Conservation (phyloP, 1,140 invertebrate genomes). For the Grapholita molesta region DNA sequence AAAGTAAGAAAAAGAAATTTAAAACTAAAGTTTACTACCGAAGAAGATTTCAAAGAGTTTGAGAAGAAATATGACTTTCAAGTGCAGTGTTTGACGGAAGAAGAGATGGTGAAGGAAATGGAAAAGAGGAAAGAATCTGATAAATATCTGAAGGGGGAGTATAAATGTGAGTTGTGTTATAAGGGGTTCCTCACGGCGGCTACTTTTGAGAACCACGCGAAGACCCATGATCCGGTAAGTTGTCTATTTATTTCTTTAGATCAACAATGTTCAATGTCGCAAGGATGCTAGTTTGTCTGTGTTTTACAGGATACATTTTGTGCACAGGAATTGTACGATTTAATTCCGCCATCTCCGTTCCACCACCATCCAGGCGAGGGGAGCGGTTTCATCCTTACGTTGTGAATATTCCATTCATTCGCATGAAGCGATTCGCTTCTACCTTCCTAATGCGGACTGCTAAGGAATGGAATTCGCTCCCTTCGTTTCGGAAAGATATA, state of each 20-base stretch:
- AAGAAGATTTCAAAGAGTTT: neutral
- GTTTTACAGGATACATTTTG: too few species aligned
- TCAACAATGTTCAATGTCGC: neutral
- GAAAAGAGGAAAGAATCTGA: neutral
- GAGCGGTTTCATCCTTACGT: too few species aligned
- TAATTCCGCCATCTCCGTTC: too few species aligned
- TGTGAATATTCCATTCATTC: too few species aligned
- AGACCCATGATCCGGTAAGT: slow-evolving; percentile 4
- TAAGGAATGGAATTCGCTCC: too few species aligned
- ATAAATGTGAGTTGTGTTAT: slow-evolving; percentile 7
- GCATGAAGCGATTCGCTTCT: too few species aligned
- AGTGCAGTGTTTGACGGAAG: neutral
- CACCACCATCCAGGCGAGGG: too few species aligned
- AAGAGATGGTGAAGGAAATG: slow-evolving; percentile 3
- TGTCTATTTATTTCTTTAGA: too few species aligned
- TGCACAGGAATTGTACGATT: too few species aligned
- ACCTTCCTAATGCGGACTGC: too few species aligned
- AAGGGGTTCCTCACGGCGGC: neutral
- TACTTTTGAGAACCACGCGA: neutral
- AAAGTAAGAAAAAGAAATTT: neutral
- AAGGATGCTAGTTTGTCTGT: too few species aligned
- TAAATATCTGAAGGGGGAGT: neutral
- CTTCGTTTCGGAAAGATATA: too few species aligned
- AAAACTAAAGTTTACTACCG: neutral
- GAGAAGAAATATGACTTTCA: neutral